These are phyloP conservation scores for Phrynocephalus versicolor DNA, from an alignment of 2,113 vertebrate genomes.

Conservation along the genomic window DNA sequence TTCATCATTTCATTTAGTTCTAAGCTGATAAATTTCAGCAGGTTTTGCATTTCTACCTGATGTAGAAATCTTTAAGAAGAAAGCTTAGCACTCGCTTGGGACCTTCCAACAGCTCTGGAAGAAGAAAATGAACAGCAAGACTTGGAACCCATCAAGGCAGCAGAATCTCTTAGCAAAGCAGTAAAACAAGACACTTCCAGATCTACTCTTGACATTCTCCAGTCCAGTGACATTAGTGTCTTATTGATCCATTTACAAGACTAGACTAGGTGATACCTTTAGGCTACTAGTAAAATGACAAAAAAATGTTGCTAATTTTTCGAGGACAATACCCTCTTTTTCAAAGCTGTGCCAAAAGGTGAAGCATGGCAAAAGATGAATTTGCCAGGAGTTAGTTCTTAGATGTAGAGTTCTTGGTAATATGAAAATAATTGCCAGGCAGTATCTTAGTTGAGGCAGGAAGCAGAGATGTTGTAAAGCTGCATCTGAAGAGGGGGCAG, in stretches of 20 bases:
- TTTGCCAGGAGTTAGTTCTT: too few species aligned
- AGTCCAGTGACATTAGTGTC: constrained; percentile 44
- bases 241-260: constrained; percentile 48
- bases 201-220: not conserved
- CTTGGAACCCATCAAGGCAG: constrained; percentile 37
- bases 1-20: constrained; percentile 31
- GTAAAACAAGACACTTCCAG: constrained; percentile 35
- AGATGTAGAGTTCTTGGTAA: too few species aligned
- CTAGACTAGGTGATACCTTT: too few species aligned
- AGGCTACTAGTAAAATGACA: too few species aligned
- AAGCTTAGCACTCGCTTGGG: constrained; percentile 33
- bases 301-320: too few species aligned
- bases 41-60: constrained; percentile 38
- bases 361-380: too few species aligned
- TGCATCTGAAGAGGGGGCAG: too few species aligned
- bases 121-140: constrained; percentile 42
- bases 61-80: constrained; percentile 33
- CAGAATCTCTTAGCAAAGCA: constrained; percentile 60
- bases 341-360: too few species aligned
- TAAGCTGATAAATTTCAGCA: constrained; percentile 19
- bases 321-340: too few species aligned
- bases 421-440: too few species aligned
- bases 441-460: too few species aligned
- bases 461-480: too few species aligned
- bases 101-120: constrained; percentile 59